These are phyloP conservation scores for Steatornis caripensis DNA, from an alignment of 2,113 vertebrate species.

Conservation along the genomic window DNA sequence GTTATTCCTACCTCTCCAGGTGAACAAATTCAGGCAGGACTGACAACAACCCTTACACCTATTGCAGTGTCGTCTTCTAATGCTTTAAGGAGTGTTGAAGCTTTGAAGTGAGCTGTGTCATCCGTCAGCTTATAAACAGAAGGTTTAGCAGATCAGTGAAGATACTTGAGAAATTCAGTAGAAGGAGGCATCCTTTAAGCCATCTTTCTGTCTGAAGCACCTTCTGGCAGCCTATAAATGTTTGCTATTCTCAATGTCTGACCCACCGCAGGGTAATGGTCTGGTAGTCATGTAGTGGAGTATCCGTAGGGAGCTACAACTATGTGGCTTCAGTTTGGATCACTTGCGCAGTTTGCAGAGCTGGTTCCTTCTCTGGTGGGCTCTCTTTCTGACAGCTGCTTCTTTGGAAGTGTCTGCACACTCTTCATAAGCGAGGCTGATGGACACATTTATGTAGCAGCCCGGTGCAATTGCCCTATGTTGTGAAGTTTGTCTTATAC, in stretches of 20 bases:
- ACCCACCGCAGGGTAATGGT: slow-evolving; percentile 6
- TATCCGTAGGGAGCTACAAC: neutral
- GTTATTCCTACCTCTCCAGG: neutral
- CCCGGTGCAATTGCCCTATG: accelerated
- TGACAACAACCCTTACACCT: neutral
- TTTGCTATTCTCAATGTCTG: neutral
- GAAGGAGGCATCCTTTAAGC: slow-evolving; percentile 32
- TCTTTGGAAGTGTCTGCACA: neutral
- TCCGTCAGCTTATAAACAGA: neutral
- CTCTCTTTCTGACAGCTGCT: neutral
- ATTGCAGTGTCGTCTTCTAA: neutral
- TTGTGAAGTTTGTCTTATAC: neutral
- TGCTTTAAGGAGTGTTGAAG: neutral
- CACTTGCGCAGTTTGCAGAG: neutral
- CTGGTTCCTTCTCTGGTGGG: neutral
- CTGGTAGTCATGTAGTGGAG: neutral
- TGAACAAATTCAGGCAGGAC: neutral
- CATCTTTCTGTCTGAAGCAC: slow-evolving; percentile 29
- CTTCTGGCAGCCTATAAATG: neutral
- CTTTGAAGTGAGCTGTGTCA: neutral
- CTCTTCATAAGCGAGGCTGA: neutral
- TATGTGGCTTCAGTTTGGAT: neutral
- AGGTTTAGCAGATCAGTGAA: neutral
- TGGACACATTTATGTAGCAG: neutral
- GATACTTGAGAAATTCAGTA: slow-evolving; percentile 38